Conservation (phyloP, 64 coral and sea anemone species). For the Montipora cactus region DNA sequence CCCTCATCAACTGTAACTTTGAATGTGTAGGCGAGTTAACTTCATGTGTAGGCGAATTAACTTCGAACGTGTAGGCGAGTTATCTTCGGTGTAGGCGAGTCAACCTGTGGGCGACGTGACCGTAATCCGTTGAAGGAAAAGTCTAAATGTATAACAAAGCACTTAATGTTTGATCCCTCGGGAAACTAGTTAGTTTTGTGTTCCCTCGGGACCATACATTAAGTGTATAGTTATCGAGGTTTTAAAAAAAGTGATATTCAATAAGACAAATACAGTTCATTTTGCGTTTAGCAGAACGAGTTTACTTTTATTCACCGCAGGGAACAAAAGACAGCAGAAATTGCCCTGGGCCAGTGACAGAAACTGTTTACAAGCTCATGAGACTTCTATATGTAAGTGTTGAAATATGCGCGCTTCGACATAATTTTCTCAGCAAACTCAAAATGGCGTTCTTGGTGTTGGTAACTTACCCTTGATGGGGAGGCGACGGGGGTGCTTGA, state of each 20-base stretch:
- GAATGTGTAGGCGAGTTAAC: no score
- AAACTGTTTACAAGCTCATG: background rate
- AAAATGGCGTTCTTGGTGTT: constrained; percentile 3
- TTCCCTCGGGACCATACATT: no score
- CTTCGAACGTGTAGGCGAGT: no score
- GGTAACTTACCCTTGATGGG: constrained; percentile 72
- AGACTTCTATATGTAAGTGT: background rate
- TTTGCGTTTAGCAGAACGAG: background rate
- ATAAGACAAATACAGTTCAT: constrained; percentile 5
- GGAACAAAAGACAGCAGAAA: constrained; percentile 7
- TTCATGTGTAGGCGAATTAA: no score
- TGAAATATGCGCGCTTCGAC: background rate
- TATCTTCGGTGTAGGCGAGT: no score
- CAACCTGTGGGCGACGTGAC: no score
- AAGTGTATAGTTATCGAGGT: no score
- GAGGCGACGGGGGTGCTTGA: constrained; percentile 78
- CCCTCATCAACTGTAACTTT: no score
- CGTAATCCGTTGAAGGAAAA: no score
- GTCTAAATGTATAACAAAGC: no score
- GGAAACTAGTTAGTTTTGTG: no score
- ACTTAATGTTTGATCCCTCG: no score
- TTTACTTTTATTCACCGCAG: background rate
- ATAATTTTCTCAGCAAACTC: background rate
- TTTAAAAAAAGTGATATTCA: background rate
- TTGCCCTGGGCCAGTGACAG: background rate